These are phyloP conservation scores for Scleropages formosus DNA, from an alignment of 2,797 vertebrate species.

Conservation along the genomic window DNA sequence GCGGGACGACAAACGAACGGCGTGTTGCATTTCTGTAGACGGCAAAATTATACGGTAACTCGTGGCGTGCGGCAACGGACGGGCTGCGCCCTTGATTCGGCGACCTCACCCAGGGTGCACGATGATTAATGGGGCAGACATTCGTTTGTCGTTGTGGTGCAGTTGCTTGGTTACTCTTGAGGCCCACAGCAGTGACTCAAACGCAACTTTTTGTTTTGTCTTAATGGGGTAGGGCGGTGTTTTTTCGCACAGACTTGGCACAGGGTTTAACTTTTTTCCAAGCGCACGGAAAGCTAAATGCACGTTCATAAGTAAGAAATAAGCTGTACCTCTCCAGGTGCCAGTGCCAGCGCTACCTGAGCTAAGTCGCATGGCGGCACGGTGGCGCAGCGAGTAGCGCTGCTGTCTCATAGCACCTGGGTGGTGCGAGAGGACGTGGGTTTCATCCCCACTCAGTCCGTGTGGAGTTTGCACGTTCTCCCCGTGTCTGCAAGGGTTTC, in stretches of 20 bases:
- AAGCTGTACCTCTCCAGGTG: background rate
- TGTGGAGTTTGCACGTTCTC: no score
- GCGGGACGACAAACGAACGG: background rate
- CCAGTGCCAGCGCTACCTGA: background rate
- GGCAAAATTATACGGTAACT: constrained; percentile 13
- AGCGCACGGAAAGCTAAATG: background rate
- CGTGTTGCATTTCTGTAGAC: background rate
- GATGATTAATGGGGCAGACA: constrained; percentile 9
- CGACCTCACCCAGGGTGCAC: background rate
- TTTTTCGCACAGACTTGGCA: background rate
- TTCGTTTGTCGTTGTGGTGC: constrained; percentile 1
- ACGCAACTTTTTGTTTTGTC: background rate
- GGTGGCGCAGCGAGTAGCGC: no score
- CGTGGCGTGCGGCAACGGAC: background rate
- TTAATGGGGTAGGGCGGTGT: background rate
- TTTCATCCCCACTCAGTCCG: no score
- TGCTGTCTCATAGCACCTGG: no score
- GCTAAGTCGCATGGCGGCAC: no score
- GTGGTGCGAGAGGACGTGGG: no score
- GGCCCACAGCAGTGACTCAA: background rate
- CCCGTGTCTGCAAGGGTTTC: no score
- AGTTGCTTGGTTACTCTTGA: constrained; percentile 24
- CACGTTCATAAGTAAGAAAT: constrained; percentile 3
- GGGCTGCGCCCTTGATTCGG: background rate
- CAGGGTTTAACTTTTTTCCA: background rate